These are phyloP conservation scores for Cervus canadensis DNA, from an alignment of 2,113 vertebrate species.

Conservation along the genomic window DNA sequence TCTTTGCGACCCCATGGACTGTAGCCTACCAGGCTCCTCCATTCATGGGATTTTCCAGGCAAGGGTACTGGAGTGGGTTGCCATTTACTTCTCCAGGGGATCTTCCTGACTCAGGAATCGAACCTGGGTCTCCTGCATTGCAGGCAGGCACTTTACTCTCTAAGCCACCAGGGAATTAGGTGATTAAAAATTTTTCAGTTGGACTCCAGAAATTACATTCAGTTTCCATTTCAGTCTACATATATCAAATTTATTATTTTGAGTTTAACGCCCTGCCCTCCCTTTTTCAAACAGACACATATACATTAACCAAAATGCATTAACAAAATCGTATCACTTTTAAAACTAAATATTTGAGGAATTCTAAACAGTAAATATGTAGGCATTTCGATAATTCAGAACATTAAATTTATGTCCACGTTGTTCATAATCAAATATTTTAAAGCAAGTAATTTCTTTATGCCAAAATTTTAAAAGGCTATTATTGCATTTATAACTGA, in stretches of 20 bases:
- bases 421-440: not conserved
- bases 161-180: not conserved
- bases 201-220: not conserved
- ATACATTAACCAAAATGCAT: not conserved
- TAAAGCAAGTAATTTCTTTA: not conserved
- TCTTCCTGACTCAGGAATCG: no score
- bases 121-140: no score
- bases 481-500: not conserved
- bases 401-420: not conserved
- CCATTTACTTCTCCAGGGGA: no score
- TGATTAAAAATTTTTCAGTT: not conserved
- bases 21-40: no score
- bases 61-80: no score
- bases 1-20: no score
- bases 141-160: no score
- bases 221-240: not conserved
- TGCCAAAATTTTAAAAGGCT: not conserved
- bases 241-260: not conserved
- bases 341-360: slow-evolving; percentile 26
- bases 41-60: no score
- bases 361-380: not conserved
- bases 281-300: slow-evolving; percentile 22
- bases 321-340: not conserved
- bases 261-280: not conserved
- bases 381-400: not conserved